Evolutionary conservation across 37 sponge, comb jelly and placozoan genomes (phyloP).

Genomic region (Beroe ovata): DNA sequence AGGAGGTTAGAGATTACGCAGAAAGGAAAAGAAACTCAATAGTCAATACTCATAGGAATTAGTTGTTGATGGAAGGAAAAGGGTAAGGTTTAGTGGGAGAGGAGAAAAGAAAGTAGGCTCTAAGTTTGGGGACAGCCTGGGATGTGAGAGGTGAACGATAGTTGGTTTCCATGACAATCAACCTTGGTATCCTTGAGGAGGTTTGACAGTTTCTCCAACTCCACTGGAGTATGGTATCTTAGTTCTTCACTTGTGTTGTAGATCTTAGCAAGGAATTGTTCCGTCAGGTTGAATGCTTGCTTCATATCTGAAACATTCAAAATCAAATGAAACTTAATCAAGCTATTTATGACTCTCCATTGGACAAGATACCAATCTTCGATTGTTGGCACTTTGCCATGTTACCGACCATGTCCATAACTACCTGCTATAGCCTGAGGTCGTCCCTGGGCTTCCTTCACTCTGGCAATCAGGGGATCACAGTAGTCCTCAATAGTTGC

Average conservation of each 20-base stretch:
- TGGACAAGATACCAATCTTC: too few species aligned
- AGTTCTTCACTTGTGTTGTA: conserved; percentile 13
- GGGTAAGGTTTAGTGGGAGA: not conserved
- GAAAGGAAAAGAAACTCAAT: too few species aligned
- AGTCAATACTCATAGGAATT: too few species aligned
- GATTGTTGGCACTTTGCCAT: too few species aligned
- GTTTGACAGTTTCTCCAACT: conserved; percentile 28
- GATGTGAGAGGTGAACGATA: not conserved
- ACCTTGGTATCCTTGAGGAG: conserved; percentile 30
- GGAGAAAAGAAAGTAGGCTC: not conserved
- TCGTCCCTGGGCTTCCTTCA: conserved; percentile 37
- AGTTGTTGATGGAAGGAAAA: too few species aligned
- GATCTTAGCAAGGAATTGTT: conserved; percentile 59
- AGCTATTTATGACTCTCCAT: too few species aligned
- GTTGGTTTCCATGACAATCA: not conserved
- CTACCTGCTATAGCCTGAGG: conserved; percentile 17
- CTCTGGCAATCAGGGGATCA: conserved; percentile 42
- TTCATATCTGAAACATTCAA: conserved; percentile 47
- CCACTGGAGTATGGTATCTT: conserved; percentile 23
- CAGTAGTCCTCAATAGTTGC: conserved; percentile 54
- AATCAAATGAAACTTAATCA: too few species aligned
- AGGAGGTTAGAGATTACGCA: too few species aligned
- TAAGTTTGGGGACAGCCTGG: not conserved
- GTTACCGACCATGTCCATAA: too few species aligned
- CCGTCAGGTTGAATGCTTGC: conserved; percentile 50